phyloP scores from a whole-genome alignment of 2,888 invertebrate genomes.

The Drosophila multiciliata region DNA sequence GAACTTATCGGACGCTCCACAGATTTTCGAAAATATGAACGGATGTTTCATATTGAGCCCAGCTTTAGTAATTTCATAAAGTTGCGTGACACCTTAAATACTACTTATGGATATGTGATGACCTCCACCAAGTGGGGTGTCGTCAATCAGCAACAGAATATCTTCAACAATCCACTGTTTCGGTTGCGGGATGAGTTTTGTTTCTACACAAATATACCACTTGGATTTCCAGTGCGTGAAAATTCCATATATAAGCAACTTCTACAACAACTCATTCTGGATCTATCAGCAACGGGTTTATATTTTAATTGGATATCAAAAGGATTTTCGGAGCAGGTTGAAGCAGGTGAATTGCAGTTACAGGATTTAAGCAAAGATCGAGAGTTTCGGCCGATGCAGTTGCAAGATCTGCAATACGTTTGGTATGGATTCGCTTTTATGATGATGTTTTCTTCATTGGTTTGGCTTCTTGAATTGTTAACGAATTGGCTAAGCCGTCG shows the following conservation, averaged over 20 bases:
- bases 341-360: constrained; percentile 60
- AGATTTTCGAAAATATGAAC: constrained; percentile 60
- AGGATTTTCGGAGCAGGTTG: constrained; percentile 70
- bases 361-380: constrained; percentile 60
- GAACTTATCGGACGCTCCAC: constrained; percentile 41
- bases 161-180: constrained; percentile 76
- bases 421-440: constrained; percentile 70
- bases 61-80: constrained; percentile 57
- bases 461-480: constrained; percentile 59
- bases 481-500: constrained; percentile 9
- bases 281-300: constrained; percentile 65
- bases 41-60: constrained; percentile 66
- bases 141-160: constrained; percentile 74
- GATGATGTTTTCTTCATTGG: constrained; percentile 39
- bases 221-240: constrained; percentile 76
- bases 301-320: constrained; percentile 57
- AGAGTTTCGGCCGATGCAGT: constrained; percentile 69
- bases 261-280: constrained; percentile 65
- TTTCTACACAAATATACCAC: constrained; percentile 69
- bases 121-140: constrained; percentile 71
- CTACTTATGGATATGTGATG: constrained; percentile 71
- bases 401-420: constrained; percentile 73
- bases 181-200: constrained; percentile 73
- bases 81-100: constrained; percentile 71
- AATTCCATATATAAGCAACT: constrained; percentile 73